Evolutionary conservation across 2,888 invertebrate species (phyloP), one percentile per base, ranked within the genome.

Genomic region (Archips xylosteana): DNA sequence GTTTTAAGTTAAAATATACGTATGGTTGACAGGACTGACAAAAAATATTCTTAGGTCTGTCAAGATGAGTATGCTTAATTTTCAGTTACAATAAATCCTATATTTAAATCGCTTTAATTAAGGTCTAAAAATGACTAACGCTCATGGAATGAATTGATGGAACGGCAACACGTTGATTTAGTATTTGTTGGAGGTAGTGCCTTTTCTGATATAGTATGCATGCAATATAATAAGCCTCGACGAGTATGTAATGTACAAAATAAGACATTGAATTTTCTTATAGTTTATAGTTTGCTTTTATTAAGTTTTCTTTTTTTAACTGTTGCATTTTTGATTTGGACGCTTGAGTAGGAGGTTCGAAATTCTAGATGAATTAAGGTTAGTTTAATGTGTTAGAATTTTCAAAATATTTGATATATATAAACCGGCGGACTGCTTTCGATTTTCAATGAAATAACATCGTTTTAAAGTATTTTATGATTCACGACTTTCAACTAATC

Each of bases 181-280:
- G 72, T 76, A 73, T 73, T 76, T 73, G 75, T 78, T 77, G 76
- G 79, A 81, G 79, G 82, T 88, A 88, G 90, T 90, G 89, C 88
- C 88, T 89, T 88, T 85, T 83, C 80, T 76, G 71, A 75, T 74
- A 76, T 79, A 81, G 81, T 81, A 81, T 87, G 86, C 85, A 86
- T 87, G 87, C 85, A 85, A 57, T 87, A 87, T 84, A 80, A 78
- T 75, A 77, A 70, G 77, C 75, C 78, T 80, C 80, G 57, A 57
- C 57, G 57, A 57, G 5, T 82, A 78, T 81, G 82, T 81, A 80
- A 80, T 83, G 75, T 78, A 76, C 74, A 74, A 76, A 72, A 67
- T 72, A 78, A 79, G 78, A 80, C 76, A 82, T 87, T 84, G 80
- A 82, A 78, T 65, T 83, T 77, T 83, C 81, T 83, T 76, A 76